phyloP scores from a whole-genome alignment of 1,140 invertebrate genomes.

The Teleopsis dalmanni region DNA sequence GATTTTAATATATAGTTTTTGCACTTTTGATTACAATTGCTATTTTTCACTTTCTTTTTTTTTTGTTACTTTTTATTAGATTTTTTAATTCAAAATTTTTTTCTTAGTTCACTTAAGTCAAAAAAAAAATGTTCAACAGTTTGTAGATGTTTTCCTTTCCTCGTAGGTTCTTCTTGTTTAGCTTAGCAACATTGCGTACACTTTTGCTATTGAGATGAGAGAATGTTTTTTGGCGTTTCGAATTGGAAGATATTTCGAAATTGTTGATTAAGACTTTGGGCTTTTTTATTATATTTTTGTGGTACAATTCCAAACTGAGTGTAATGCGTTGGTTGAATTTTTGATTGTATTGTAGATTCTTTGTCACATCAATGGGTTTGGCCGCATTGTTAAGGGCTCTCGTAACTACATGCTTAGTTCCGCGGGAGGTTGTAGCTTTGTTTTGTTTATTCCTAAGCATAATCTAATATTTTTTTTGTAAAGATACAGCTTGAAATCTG shows the following conservation, averaged over 20 bases:
- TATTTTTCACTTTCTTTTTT: slow-evolving; percentile 1
- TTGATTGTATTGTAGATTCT: slow-evolving; percentile 22
- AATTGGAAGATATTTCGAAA: background rate
- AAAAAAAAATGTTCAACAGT: background rate
- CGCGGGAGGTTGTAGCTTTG: background rate
- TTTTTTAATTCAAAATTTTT: background rate
- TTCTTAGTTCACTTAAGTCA: background rate
- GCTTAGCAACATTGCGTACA: background rate
- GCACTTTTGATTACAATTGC: background rate
- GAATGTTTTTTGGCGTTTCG: background rate
- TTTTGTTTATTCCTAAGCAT: slow-evolving; percentile 37
- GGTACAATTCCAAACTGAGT: slow-evolving; percentile 28
- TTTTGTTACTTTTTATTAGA: background rate
- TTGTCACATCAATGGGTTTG: slow-evolving; percentile 13
- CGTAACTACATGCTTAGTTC: too few species aligned
- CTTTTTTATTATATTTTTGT: slow-evolving; percentile 37
- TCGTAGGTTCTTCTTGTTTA: background rate
- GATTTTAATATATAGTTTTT: background rate
- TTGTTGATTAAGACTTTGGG: slow-evolving; percentile 5
- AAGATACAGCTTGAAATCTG: background rate
- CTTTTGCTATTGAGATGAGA: background rate
- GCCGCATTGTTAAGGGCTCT: too few species aligned
- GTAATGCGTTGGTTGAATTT: slow-evolving; percentile 28
- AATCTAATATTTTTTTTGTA: slow-evolving; percentile 29
- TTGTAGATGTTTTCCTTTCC: too few species aligned